phyloP scores from a whole-genome alignment of 2,797 vertebrate genomes.

The Sandelia bainsii region DNA sequence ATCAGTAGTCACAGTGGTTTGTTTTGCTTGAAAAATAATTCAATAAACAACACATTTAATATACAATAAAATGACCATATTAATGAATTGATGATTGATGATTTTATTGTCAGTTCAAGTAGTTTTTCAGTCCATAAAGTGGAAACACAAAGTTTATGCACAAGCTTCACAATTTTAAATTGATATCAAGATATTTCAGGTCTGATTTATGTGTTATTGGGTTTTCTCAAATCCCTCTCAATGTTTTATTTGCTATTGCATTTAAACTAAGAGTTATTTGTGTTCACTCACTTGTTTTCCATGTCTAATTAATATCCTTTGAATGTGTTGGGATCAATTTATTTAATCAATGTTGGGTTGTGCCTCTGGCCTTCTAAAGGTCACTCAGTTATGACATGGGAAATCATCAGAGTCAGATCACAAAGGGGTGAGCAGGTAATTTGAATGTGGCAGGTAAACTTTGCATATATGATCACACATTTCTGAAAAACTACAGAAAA shows the following conservation, averaged over 20 bases:
- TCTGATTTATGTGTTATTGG: slow-evolving; percentile 26
- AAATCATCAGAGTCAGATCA: slow-evolving; percentile 81
- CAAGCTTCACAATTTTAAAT: slow-evolving; percentile 12
- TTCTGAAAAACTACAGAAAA: slow-evolving; percentile 66
- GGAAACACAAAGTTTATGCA: slow-evolving; percentile 11
- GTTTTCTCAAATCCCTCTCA: slow-evolving; percentile 47
- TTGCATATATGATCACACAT: slow-evolving; percentile 76
- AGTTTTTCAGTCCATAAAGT: background rate
- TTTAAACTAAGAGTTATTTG: slow-evolving; percentile 84
- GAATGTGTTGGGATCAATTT: slow-evolving; percentile 86
- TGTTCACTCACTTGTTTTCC: slow-evolving; percentile 85
- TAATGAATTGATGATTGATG: background rate
- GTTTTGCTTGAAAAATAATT: slow-evolving; percentile 37
- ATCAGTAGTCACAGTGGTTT: slow-evolving; percentile 54
- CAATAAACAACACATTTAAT: background rate
- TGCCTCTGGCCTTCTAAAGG: slow-evolving; percentile 85
- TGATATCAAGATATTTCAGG: slow-evolving; percentile 24
- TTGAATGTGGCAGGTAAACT: slow-evolving; percentile 77
- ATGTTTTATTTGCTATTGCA: slow-evolving; percentile 76
- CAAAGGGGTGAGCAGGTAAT: slow-evolving; percentile 73
- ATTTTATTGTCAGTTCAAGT: slow-evolving; percentile 6
- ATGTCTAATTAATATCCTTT: slow-evolving; percentile 87
- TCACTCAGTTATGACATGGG: slow-evolving; percentile 84
- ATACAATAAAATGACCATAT: slow-evolving; percentile 12
- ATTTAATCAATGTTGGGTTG: slow-evolving; percentile 85